Percentiles rank a stretch among this genome's conserved stretches.
These are phyloP conservation scores for Cossypha polioptera DNA, from an alignment of 2,797 vertebrate genomes.

Conservation along the genomic window DNA sequence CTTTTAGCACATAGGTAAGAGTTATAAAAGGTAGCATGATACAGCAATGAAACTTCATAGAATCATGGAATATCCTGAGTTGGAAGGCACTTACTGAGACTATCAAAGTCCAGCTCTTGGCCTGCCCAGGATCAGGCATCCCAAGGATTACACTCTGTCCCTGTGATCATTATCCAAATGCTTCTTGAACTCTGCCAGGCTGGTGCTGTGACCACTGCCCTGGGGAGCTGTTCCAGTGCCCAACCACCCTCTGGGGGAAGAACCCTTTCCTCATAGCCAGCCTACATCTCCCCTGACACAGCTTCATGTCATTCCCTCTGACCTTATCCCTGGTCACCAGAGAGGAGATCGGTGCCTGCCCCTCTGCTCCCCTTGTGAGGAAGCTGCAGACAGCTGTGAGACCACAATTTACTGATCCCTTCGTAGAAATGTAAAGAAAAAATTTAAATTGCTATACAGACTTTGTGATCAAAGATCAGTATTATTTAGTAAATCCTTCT, in stretches of 20 bases:
- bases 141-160: neutral
- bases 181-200: neutral
- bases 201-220: neutral
- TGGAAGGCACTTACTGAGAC: neutral
- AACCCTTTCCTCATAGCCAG: neutral
- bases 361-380: accelerated
- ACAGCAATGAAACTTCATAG: neutral
- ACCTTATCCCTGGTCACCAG: neutral
- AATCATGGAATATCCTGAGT: neutral
- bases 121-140: neutral
- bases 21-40: neutral
- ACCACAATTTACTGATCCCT: neutral
- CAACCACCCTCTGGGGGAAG: accelerated
- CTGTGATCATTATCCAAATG: neutral
- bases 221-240: neutral
- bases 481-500: neutral
- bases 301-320: neutral
- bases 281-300: neutral
- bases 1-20: neutral
- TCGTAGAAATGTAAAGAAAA: neutral
- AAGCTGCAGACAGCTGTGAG: neutral
- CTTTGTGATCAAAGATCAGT: neutral
- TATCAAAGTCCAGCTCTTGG: neutral
- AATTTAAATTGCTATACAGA: neutral
- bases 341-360: neutral